Conservation (phyloP, 2,888 invertebrate species). For the Cantharis rufa region DNA sequence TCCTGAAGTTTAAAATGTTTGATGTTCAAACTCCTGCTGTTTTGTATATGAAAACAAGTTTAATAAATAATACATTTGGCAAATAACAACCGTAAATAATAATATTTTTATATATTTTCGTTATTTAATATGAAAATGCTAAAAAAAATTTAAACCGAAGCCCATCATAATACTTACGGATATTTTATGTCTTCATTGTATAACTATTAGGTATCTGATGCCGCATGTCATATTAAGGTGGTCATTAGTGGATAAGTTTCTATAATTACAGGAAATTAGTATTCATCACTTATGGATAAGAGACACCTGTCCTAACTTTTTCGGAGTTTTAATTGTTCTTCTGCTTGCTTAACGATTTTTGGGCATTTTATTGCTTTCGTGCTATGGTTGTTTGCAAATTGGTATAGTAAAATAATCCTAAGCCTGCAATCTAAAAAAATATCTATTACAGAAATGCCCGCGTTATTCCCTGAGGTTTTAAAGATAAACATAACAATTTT, state of each 20-base stretch:
- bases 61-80: slow-evolving; percentile 27
- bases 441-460: slow-evolving; percentile 3
- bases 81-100: slow-evolving; percentile 22
- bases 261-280: slow-evolving; percentile 40
- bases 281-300: slow-evolving; percentile 40
- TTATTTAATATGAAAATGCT: background rate
- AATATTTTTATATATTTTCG: background rate
- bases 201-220: background rate
- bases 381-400: background rate
- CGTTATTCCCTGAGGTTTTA: slow-evolving; percentile 22
- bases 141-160: background rate
- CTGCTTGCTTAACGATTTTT: background rate
- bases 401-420: background rate
- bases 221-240: slow-evolving; percentile 18
- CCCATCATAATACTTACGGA: background rate
- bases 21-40: slow-evolving; percentile 21
- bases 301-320: slow-evolving; percentile 35
- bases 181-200: background rate
- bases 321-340: background rate
- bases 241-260: slow-evolving; percentile 32
- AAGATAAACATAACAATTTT: slow-evolving; percentile 28
- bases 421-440: background rate
- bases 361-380: background rate
- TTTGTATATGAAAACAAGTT: slow-evolving; percentile 20
- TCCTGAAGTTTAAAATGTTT: background rate